Conservation (phyloP, 2,113 vertebrate genomes). For the Corythoichthys intestinalis region DNA sequence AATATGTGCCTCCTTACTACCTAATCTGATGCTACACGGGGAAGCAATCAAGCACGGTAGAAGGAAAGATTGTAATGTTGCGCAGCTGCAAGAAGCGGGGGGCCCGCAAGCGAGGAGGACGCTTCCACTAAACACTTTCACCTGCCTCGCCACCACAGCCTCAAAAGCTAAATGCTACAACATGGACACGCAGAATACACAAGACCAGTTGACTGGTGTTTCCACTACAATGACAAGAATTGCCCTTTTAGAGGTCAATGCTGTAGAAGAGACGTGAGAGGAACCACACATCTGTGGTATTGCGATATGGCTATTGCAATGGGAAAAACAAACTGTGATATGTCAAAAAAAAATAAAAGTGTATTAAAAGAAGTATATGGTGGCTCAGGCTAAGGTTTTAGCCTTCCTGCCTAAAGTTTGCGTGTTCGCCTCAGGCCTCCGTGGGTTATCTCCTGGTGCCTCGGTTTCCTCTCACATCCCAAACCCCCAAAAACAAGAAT, state of each 20-base stretch:
- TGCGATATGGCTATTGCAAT: background rate
- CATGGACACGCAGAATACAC: slow-evolving; percentile 28
- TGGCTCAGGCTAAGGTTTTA: too few species aligned
- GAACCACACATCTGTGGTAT: background rate
- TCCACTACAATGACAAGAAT: slow-evolving; percentile 18
- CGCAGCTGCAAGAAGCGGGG: slow-evolving; percentile 57
- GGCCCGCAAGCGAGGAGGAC: slow-evolving; percentile 32
- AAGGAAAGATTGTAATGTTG: slow-evolving; percentile 49
- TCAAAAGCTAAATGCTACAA: slow-evolving; percentile 60
- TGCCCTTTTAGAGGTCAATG: background rate
- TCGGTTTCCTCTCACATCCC: too few species aligned
- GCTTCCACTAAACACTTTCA: slow-evolving; percentile 65
- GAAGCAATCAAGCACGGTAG: slow-evolving; percentile 68
- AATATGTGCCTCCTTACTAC: slow-evolving; percentile 75
- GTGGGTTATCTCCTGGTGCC: too few species aligned
- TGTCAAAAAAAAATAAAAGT: background rate
- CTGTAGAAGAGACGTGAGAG: background rate
- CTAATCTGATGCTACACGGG: slow-evolving; percentile 81
- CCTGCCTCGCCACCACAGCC: slow-evolving; percentile 31
- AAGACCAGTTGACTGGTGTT: slow-evolving; percentile 39
- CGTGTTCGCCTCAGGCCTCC: too few species aligned
- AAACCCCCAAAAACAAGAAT: too few species aligned
- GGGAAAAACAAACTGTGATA: background rate
- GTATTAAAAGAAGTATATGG: too few species aligned
- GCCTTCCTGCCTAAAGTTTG: too few species aligned